Evolutionary conservation across 2,113 vertebrate genomes (phyloP).

Genomic region (Actinemys pallida): DNA sequence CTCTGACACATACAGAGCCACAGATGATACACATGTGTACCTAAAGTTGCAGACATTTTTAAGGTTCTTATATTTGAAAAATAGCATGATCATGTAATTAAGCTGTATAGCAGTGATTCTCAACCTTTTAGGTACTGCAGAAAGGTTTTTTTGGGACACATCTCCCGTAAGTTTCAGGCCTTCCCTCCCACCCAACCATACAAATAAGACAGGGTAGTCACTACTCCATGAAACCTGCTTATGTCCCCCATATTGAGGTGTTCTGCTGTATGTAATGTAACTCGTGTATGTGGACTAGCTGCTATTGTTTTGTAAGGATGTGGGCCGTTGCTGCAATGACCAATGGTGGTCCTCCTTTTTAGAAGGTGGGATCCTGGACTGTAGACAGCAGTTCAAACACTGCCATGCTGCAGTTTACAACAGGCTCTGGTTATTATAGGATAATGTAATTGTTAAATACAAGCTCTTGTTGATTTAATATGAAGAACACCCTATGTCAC

Average conservation of each 20-base stretch:
- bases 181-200: not conserved
- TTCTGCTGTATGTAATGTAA: not conserved
- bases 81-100: not conserved
- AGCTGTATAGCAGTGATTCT: not conserved
- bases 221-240: not conserved
- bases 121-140: not conserved
- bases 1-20: not conserved
- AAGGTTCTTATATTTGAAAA: not conserved
- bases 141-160: not conserved
- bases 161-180: not conserved
- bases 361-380: not conserved
- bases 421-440: not conserved
- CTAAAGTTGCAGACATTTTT: not conserved
- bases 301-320: not conserved
- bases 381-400: not conserved
- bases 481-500: fast-evolving
- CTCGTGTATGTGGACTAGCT: fast-evolving
- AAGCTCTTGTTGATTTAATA: not conserved
- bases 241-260: not conserved
- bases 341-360: fast-evolving
- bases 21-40: not conserved
- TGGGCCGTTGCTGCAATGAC: not conserved
- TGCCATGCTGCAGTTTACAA: not conserved
- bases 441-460: not conserved
- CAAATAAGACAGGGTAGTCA: not conserved